These are phyloP conservation scores for Xenopus laevis DNA, from an alignment of 2,113 vertebrate genomes.

Conservation along the genomic window DNA sequence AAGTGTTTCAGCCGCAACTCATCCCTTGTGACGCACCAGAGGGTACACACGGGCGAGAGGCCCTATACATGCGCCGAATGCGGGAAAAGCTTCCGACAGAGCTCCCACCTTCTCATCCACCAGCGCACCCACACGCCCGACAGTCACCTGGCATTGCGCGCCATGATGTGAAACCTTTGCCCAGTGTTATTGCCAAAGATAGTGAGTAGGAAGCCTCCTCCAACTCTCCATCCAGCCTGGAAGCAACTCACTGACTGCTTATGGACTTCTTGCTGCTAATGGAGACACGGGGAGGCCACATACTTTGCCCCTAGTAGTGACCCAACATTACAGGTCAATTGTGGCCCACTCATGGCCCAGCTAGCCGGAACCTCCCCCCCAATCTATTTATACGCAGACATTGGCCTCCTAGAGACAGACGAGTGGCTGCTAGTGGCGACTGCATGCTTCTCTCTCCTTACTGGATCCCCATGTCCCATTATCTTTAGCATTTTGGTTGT, in stretches of 20 bases:
- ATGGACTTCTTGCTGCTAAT: constrained; percentile 21
- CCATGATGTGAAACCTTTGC: constrained; percentile 26
- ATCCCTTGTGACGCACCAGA: constrained; percentile 39
- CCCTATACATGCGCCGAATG: constrained; percentile 40
- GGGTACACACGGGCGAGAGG: constrained; percentile 42
- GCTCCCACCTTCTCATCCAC: constrained; percentile 45
- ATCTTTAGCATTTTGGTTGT: neutral
- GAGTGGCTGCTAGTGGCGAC: neutral
- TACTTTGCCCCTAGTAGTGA: neutral
- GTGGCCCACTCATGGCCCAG: neutral
- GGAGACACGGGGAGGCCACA: neutral
- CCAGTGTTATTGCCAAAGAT: constrained; percentile 29
- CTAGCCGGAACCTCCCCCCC: neutral
- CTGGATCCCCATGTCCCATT: neutral
- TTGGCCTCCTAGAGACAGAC: neutral
- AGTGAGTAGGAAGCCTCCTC: neutral
- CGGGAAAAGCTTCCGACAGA: constrained; percentile 46
- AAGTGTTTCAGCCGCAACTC: constrained; percentile 46
- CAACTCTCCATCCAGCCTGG: neutral
- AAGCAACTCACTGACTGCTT: neutral
- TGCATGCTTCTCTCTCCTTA: constrained; percentile 13
- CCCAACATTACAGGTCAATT: neutral
- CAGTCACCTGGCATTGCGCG: constrained; percentile 33
- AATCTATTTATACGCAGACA: constrained; percentile 28
- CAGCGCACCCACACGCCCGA: constrained; percentile 36